phyloP scores from a whole-genome alignment of 1,140 invertebrate genomes.

The Himalopsyche phryganea region DNA sequence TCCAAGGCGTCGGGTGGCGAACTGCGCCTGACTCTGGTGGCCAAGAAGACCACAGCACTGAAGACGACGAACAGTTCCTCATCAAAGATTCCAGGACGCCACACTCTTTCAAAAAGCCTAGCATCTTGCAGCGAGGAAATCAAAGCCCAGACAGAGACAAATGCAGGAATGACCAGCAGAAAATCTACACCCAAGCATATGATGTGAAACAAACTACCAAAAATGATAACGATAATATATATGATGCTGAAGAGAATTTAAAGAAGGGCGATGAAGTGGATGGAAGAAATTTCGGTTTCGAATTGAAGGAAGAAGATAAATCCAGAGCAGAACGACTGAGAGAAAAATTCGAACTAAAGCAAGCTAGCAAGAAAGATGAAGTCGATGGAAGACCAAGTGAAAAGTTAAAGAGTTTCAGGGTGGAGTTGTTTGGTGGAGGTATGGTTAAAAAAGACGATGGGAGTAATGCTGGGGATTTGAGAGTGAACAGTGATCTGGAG shows the following conservation, averaged over 20 bases:
- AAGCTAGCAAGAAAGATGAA: conserved; percentile 17
- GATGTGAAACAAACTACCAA: conserved; percentile 4
- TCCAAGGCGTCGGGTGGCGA: conserved; percentile 48
- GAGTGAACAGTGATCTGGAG: conserved; percentile 5
- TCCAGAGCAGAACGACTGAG: conserved; percentile 24
- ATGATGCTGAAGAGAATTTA: no score
- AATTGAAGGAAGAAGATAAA: conserved; percentile 9
- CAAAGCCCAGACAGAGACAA: no score
- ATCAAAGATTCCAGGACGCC: conserved; percentile 33
- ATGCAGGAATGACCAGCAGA: no score
- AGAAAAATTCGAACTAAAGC: conserved; percentile 26
- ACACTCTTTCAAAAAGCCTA: conserved; percentile 12
- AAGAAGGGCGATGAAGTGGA: neutral
- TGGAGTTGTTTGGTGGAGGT: conserved; percentile 7
- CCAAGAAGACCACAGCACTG: conserved; percentile 48
- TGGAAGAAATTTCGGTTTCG: neutral
- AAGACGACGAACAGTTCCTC: conserved; percentile 50
- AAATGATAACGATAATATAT: conserved; percentile 1
- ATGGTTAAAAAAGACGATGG: conserved; percentile 19
- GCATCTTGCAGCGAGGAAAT: conserved; percentile 8
- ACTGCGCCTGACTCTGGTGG: conserved; percentile 48
- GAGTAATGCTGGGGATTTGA: neutral
- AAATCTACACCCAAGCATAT: no score
- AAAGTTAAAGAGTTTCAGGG: conserved; percentile 7
- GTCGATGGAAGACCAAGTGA: conserved; percentile 10